Evolutionary conservation across 2,113 vertebrate species (phyloP).

Genomic region (Macquaria australasica): DNA sequence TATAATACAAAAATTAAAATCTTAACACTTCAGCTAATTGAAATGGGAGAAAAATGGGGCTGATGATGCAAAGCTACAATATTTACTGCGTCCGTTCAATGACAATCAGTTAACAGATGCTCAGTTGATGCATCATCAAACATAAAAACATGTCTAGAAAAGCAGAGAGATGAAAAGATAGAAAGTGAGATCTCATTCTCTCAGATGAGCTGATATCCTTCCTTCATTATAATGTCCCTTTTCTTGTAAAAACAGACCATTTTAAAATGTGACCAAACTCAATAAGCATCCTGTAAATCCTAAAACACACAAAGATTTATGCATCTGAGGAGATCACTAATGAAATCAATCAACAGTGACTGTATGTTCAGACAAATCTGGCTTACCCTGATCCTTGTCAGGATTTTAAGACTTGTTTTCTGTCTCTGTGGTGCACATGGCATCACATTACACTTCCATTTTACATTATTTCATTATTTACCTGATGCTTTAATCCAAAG

Average conservation of each 20-base stretch:
- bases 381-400: neutral
- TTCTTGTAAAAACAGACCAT: neutral
- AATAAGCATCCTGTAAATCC: neutral
- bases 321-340: no score
- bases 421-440: neutral
- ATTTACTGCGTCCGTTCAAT: neutral
- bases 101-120: neutral
- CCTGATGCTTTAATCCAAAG: neutral
- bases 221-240: neutral
- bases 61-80: neutral
- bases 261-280: neutral
- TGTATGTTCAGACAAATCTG: no score
- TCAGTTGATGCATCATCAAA: neutral
- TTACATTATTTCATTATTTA: neutral
- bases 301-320: neutral
- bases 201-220: neutral
- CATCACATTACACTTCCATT: slow-evolving; percentile 10
- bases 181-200: neutral
- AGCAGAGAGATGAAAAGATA: neutral
- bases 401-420: neutral
- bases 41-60: neutral
- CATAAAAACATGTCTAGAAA: no score
- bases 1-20: no score
- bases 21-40: neutral
- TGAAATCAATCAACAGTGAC: no score